These are phyloP conservation scores for Papilio elwesi DNA, from an alignment of 2,888 invertebrate species.

Conservation along the genomic window DNA sequence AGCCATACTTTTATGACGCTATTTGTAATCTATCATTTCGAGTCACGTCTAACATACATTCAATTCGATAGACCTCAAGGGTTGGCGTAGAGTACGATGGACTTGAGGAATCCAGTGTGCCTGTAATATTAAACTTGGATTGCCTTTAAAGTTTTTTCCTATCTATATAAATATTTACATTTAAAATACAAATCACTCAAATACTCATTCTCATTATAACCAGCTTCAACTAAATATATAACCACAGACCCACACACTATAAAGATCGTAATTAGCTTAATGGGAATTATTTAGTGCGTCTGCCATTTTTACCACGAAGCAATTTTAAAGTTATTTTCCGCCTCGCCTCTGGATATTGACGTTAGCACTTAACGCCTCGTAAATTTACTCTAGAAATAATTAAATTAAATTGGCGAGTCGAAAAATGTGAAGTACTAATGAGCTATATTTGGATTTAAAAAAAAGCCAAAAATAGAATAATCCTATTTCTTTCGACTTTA, in stretches of 20 bases:
- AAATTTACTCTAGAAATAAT: slow-evolving; percentile 72
- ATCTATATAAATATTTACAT: no score
- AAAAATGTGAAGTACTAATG: slow-evolving; percentile 30
- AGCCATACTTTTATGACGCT: no score
- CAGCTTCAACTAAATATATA: no score
- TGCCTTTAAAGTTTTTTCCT: no score
- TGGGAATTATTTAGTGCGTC: background rate
- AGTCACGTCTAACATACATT: no score
- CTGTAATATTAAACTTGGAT: no score
- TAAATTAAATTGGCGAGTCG: slow-evolving; percentile 59
- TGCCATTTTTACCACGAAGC: slow-evolving; percentile 51
- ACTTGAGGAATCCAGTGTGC: no score
- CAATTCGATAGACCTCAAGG: no score
- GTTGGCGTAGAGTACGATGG: no score
- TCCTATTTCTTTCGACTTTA: background rate
- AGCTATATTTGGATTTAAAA: background rate
- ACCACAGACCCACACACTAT: background rate
- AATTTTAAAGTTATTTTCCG: slow-evolving; percentile 78
- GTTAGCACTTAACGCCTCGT: slow-evolving; percentile 73
- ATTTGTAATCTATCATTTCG: no score
- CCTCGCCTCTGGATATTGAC: slow-evolving; percentile 71
- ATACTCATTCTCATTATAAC: no score
- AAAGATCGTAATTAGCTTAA: slow-evolving; percentile 2
- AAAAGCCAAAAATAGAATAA: background rate
- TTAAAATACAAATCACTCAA: no score